Evolutionary conservation across 2,888 invertebrate genomes (phyloP).

Genomic region (Erebia aethiops): DNA sequence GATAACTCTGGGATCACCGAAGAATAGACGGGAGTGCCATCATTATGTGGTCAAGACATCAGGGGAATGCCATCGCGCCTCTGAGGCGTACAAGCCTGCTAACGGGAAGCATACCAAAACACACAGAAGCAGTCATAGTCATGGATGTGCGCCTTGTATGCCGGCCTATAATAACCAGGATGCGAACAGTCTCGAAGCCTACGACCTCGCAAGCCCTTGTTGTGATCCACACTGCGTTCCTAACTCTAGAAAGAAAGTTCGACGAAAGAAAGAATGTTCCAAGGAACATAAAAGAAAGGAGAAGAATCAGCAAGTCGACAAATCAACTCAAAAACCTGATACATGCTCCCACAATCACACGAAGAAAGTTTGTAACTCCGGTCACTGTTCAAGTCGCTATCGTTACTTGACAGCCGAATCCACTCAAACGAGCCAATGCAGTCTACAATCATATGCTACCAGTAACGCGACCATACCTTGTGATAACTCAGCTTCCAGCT

Average conservation of each 20-base stretch:
- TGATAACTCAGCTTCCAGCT: slow-evolving; percentile 90
- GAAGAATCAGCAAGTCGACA: slow-evolving; percentile 80
- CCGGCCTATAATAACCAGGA: slow-evolving; percentile 86
- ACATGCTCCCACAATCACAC: slow-evolving; percentile 74
- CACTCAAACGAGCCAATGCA: slow-evolving; percentile 89
- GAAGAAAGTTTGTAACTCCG: slow-evolving; percentile 70
- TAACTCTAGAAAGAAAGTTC: slow-evolving; percentile 76
- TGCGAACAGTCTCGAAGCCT: slow-evolving; percentile 91
- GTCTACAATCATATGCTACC: slow-evolving; percentile 91
- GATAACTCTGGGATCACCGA: slow-evolving; percentile 87
- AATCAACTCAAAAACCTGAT: slow-evolving; percentile 73
- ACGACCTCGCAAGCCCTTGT: slow-evolving; percentile 93
- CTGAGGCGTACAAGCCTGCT: slow-evolving; percentile 60
- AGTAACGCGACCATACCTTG: slow-evolving; percentile 86
- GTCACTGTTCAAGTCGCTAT: slow-evolving; percentile 73
- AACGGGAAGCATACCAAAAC: slow-evolving; percentile 65
- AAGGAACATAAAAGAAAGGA: slow-evolving; percentile 86
- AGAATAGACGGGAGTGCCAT: slow-evolving; percentile 86
- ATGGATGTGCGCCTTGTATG: slow-evolving; percentile 88
- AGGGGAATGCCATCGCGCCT: slow-evolving; percentile 64
- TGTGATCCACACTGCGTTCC: slow-evolving; percentile 94
- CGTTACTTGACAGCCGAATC: slow-evolving; percentile 86
- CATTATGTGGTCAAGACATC: slow-evolving; percentile 85
- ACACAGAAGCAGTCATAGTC: slow-evolving; percentile 73
- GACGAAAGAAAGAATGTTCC: slow-evolving; percentile 83